Percentiles rank a stretch among this genome's conserved stretches.
These are phyloP conservation scores for Priocnemis perturbator DNA, from an alignment of 2,888 invertebrate genomes.

Conservation along the genomic window DNA sequence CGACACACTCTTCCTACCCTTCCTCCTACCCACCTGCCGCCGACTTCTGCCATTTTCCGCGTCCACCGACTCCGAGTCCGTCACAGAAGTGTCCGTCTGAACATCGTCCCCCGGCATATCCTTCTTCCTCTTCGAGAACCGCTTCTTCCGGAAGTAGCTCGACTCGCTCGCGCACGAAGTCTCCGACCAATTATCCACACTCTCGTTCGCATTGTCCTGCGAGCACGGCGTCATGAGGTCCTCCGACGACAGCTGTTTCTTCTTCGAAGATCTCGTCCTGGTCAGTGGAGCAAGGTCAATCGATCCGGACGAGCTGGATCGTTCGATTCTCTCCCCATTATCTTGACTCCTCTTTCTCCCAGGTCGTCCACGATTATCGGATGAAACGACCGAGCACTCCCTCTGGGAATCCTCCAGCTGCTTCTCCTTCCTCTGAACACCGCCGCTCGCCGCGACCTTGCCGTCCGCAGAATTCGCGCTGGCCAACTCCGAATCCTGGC, in stretches of 20 bases:
- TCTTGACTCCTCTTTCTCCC: not conserved
- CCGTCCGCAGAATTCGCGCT: not conserved
- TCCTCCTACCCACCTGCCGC: not conserved
- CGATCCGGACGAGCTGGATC: slow-evolving; percentile 35
- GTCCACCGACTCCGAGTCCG: not conserved
- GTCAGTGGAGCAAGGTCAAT: slow-evolving; percentile 15
- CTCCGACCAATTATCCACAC: slow-evolving; percentile 42
- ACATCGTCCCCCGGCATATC: slow-evolving; percentile 18
- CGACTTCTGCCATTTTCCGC: not conserved
- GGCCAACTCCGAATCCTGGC: slow-evolving; percentile 14
- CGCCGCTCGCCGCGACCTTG: slow-evolving; percentile 11
- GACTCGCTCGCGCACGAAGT: slow-evolving; percentile 47
- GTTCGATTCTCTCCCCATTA: slow-evolving; percentile 12
- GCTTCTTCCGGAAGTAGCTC: slow-evolving; percentile 42
- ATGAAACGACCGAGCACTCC: not conserved
- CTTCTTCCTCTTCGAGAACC: slow-evolving; percentile 49
- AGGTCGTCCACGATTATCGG: slow-evolving; percentile 3
- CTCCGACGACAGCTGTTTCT: slow-evolving; percentile 38
- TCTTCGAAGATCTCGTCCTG: slow-evolving; percentile 32
- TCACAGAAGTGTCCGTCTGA: slow-evolving; percentile 1
- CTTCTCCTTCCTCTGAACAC: slow-evolving; percentile 10
- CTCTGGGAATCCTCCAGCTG: slow-evolving; percentile 1
- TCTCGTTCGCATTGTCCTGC: slow-evolving; percentile 26
- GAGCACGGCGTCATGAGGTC: slow-evolving; percentile 16
- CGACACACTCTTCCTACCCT: not conserved